Evolutionary conservation across 2,113 vertebrate species (phyloP), one percentile per base, ranked within the genome.

Genomic region (Eolophus roseicapilla): DNA sequence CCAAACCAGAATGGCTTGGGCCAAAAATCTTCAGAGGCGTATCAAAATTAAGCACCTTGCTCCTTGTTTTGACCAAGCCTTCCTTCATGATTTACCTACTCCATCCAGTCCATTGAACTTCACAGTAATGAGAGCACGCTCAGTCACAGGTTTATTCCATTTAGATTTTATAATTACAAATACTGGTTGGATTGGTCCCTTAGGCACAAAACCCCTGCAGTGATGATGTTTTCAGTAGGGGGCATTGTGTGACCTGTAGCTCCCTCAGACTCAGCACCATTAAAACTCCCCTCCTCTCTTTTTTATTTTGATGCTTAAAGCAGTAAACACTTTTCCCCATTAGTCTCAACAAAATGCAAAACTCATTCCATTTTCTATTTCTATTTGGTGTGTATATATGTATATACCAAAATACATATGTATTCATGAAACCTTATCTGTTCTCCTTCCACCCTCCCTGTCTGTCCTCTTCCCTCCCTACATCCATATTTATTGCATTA

Each of bases 401-500:
- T 17, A 49, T 63, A 50, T 70, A 49, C 0, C 1, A 13, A 75
- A 39, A 88, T 79, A 63, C 63, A 46, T 53, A 52, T 41, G 10
- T 39, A 83, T 81, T 86, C 31, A 28, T 71, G 43, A 81, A 83
- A 92, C 86, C 86, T 88, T 84, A 47, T 86, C 60, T 92, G 6
- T 75, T 88, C 33, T 70, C 37, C 21, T 52, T 88, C 16, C 39
- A 60, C 8, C 13, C 9, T 92, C 37, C 11, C 3, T 28, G 2
- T 64, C n/a, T 76, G 13, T 86, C 19, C 9, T 83, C 28, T 49
- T 77, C 43, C 28, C 31, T 92, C 43, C 27, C 39, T 27, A 43
- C 55, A 86, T 88, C 29, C 73, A 68, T 88, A 88, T 93, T 86
- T 95, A 94, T 86, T 94, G 18, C 60, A 92, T 86, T 93, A 83